Evolutionary conservation across 1,140 invertebrate species (phyloP).

Genomic region (Aphelinus atriplicis): DNA sequence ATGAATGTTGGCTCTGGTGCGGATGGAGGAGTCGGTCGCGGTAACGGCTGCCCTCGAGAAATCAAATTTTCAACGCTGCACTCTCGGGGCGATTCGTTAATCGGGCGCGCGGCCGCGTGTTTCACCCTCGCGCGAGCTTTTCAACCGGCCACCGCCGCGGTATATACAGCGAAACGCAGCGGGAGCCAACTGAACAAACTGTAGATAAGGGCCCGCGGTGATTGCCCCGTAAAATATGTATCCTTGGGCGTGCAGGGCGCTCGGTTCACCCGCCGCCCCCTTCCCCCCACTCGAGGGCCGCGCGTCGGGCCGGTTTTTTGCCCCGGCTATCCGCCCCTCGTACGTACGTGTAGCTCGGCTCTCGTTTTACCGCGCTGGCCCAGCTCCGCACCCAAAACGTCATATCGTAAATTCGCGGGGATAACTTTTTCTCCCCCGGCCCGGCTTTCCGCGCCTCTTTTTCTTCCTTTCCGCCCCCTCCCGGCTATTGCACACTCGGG

Average conservation of each 20-base stretch:
- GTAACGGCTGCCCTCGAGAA: not conserved
- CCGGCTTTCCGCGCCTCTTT: too few species aligned
- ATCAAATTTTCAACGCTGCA: slow-evolving; percentile 25
- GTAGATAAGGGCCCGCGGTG: slow-evolving; percentile 62
- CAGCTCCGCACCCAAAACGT: slow-evolving; percentile 4
- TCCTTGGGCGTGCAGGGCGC: slow-evolving; percentile 51
- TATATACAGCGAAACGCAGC: slow-evolving; percentile 2
- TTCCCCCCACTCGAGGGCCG: not conserved
- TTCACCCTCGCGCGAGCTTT: slow-evolving; percentile 19
- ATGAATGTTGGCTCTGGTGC: too few species aligned
- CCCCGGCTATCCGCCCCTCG: not conserved
- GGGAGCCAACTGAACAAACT: slow-evolving; percentile 61
- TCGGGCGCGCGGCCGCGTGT: slow-evolving; percentile 1
- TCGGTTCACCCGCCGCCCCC: slow-evolving; percentile 47
- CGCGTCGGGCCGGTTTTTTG: not conserved
- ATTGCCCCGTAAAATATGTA: slow-evolving; percentile 66
- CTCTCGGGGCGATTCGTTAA: slow-evolving; percentile 21
- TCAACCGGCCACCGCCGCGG: not conserved
- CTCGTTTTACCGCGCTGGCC: too few species aligned
- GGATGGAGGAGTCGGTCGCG: too few species aligned
- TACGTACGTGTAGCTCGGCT: not conserved
- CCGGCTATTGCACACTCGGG: not conserved
- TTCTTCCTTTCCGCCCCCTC: not conserved
- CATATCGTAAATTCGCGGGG: slow-evolving; percentile 24
- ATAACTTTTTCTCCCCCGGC: slow-evolving; percentile 14